A percentile compares a stretch with the other conserved stretches of the same genome.
These are phyloP conservation scores for Metallyticus violacea DNA, from an alignment of 2,888 invertebrate genomes.

Conservation along the genomic window DNA sequence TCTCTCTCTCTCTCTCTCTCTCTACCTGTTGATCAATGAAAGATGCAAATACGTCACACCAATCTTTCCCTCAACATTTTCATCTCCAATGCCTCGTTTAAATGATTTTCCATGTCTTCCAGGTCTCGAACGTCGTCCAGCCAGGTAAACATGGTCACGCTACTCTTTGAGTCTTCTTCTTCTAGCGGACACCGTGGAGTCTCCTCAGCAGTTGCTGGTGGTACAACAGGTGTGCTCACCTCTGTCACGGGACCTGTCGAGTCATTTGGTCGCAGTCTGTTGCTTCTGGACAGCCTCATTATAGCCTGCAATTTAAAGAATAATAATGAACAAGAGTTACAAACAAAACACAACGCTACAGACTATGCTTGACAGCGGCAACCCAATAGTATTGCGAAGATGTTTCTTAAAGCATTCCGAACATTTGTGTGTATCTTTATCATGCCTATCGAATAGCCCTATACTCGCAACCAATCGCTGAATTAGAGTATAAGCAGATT, in stretches of 20 bases:
- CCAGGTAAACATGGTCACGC: constrained; percentile 8
- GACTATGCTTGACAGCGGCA: no score
- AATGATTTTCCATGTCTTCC: constrained; percentile 23
- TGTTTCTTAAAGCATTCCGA: no score
- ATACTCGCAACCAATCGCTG: no score
- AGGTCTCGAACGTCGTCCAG: constrained; percentile 18
- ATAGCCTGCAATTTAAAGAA: neutral
- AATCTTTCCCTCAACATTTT: constrained; percentile 2
- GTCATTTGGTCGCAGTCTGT: neutral
- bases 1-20: no score
- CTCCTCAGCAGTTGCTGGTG: neutral
- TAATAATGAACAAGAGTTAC: neutral
- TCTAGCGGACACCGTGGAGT: neutral
- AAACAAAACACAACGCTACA: neutral
- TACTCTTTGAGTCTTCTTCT: neutral
- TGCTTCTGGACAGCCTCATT: neutral
- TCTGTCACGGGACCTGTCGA: neutral
- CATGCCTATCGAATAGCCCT: no score
- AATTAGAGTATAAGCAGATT: no score
- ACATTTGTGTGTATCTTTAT: no score
- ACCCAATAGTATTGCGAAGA: no score
- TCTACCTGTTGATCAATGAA: no score
- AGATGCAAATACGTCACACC: neutral
- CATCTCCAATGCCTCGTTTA: constrained; percentile 24
- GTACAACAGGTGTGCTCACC: neutral